Evolutionary conservation across 1,140 invertebrate genomes (phyloP), one percentile per base, ranked within the genome.

Genomic region (Sinonovacula constricta): DNA sequence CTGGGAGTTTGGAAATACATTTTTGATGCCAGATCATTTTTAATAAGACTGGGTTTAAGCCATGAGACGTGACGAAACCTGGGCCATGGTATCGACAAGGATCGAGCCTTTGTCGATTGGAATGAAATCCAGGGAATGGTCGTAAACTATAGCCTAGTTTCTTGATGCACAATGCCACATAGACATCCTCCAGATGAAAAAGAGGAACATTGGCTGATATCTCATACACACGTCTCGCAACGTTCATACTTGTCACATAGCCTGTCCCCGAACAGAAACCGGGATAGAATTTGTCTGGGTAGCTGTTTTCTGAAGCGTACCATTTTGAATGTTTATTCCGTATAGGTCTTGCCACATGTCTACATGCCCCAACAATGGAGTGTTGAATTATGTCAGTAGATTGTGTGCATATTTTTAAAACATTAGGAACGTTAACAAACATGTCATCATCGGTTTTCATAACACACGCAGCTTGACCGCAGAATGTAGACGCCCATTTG

Each of bases 111-210:
- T n/a, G n/a, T n/a, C n/a, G n/a, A n/a, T n/a, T n/a, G n/a, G n/a
- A n/a, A n/a, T n/a, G n/a, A n/a, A n/a, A n/a, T n/a, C n/a, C n/a
- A n/a, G n/a, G n/a, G n/a, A n/a, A n/a, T n/a, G n/a, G n/a, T n/a
- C n/a, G n/a, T n/a, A n/a, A n/a, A n/a, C n/a, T n/a, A n/a, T n/a
- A 80, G 0, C 77, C 79, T 3, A 86, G 67, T 72, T 69, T 66
- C 53, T 76, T 53, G 4, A 85, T 71, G 39, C 85, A 87, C 36
- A 88, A 60, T n/a, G 87, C 85, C 15, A 91, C 62, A 79, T 90
- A 91, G 18, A 91, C 89, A 82, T 92, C 91, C 69, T 92, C 91
- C 60, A 92, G 80, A 74, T 88, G 86, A 57, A 91, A 88, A 62
- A 88, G 88, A 1, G 88, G 90, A n/a, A 86, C 81, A 49, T 85